Evolutionary conservation across 1,140 invertebrate species (phyloP).

Genomic region (Geopemphigus sp.): DNA sequence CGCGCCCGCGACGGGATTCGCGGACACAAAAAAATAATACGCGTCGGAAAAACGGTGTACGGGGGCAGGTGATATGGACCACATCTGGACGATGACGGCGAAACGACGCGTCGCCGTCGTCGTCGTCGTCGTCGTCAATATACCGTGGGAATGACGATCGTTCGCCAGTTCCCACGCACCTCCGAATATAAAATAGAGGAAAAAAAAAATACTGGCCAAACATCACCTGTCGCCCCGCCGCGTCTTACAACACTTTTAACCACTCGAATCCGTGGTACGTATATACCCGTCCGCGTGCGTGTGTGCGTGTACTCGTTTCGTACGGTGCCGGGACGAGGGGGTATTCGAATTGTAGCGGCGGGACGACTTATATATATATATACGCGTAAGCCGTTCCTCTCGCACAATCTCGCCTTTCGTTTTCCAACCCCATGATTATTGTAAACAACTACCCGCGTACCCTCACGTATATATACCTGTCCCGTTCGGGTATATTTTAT

Average conservation of each 20-base stretch:
- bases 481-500: neutral
- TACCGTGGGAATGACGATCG: constrained; percentile 49
- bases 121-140: too few species aligned
- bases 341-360: neutral
- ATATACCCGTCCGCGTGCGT: neutral
- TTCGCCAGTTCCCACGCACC: constrained; percentile 48
- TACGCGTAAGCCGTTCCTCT: constrained; percentile 33
- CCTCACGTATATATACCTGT: neutral
- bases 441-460: constrained; percentile 5
- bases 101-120: constrained; percentile 47
- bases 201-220: constrained; percentile 46
- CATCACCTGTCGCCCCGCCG: constrained; percentile 44
- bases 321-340: neutral
- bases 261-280: constrained; percentile 38
- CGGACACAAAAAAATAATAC: too few species aligned
- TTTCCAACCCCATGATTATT: constrained; percentile 44
- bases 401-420: constrained; percentile 45
- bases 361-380: too few species aligned
- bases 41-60: constrained; percentile 13
- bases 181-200: constrained; percentile 21
- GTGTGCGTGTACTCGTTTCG: neutral
- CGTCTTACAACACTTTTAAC: constrained; percentile 48
- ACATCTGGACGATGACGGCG: constrained; percentile 49
- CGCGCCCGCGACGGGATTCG: too few species aligned
- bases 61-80: constrained; percentile 44